Evolutionary conservation across 2,113 vertebrate genomes (phyloP).

Genomic region (Erythrolamprus reginae): DNA sequence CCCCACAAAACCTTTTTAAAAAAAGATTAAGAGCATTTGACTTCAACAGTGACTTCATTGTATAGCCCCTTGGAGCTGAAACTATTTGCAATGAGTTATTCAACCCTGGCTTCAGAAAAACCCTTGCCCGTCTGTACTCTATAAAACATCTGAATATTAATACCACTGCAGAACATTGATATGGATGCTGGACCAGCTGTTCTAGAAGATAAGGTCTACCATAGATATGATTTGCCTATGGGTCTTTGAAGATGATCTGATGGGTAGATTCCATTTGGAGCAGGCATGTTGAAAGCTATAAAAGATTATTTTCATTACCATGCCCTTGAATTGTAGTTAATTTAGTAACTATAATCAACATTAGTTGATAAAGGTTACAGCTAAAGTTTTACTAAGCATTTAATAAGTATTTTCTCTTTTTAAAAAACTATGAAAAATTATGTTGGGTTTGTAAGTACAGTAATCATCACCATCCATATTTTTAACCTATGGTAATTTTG

Average conservation of each 20-base stretch:
- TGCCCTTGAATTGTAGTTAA: neutral
- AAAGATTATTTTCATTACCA: neutral
- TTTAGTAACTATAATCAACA: neutral
- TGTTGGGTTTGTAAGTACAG: neutral
- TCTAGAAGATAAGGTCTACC: neutral
- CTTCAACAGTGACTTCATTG: neutral
- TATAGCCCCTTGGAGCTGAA: neutral
- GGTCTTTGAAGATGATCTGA: neutral
- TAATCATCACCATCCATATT: neutral
- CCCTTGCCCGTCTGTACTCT: neutral
- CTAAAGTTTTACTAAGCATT: neutral
- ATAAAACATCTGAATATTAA: neutral
- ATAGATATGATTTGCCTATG: neutral
- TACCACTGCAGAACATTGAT: neutral
- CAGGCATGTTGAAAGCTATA: neutral
- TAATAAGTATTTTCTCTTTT: neutral
- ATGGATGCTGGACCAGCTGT: neutral
- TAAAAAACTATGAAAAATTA: neutral
- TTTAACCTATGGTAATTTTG: neutral
- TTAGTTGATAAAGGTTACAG: neutral
- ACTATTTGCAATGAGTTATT: neutral
- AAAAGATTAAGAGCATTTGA: neutral
- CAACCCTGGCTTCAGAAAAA: neutral
- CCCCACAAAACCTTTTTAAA: neutral
- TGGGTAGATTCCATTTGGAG: neutral